phyloP scores from a whole-genome alignment of 2,113 vertebrate genomes.

The Pseudorhombus dupliciocellatus region DNA sequence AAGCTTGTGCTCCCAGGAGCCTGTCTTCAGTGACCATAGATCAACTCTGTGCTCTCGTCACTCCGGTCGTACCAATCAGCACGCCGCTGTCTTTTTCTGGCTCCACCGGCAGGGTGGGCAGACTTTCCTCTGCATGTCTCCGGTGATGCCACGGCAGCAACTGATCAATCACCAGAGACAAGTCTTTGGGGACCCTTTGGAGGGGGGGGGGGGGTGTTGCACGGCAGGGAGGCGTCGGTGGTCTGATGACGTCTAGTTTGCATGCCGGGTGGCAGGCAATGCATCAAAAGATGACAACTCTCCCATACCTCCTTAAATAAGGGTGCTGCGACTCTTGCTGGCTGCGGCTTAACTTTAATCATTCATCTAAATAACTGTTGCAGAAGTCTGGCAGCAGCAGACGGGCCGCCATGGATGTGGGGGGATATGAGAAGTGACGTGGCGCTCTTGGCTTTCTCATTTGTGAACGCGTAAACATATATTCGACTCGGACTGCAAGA shows the following conservation, averaged over 20 bases:
- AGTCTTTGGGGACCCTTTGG: constrained; percentile 51
- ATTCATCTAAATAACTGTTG: constrained; percentile 84
- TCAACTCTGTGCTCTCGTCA: constrained; percentile 50
- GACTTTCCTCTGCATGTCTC: constrained; percentile 50
- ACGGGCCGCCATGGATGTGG: constrained; percentile 55
- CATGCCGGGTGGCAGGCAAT: constrained; percentile 80
- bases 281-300: constrained; percentile 85
- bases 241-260: constrained; percentile 69
- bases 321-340: constrained; percentile 74
- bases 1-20: constrained; percentile 35
- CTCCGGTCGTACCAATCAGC: constrained; percentile 54
- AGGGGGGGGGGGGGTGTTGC: constrained; percentile 17
- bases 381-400: constrained; percentile 67
- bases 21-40: constrained; percentile 51
- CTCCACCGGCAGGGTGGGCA: constrained; percentile 50
- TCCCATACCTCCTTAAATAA: constrained; percentile 82
- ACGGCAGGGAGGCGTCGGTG: constrained; percentile 21
- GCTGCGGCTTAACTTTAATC: constrained; percentile 84
- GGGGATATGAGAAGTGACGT: constrained; percentile 76
- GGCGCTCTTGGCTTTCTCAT: constrained; percentile 75
- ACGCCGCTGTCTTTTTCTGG: constrained; percentile 35
- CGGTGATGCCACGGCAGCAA: constrained; percentile 52
- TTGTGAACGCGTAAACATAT: constrained; percentile 74
- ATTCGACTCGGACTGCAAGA: constrained; percentile 68
- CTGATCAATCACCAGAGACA: constrained; percentile 70